Base-by-base conservation (phyloP, 1,140 invertebrate species). In the Ceratina calcarata region DNA sequence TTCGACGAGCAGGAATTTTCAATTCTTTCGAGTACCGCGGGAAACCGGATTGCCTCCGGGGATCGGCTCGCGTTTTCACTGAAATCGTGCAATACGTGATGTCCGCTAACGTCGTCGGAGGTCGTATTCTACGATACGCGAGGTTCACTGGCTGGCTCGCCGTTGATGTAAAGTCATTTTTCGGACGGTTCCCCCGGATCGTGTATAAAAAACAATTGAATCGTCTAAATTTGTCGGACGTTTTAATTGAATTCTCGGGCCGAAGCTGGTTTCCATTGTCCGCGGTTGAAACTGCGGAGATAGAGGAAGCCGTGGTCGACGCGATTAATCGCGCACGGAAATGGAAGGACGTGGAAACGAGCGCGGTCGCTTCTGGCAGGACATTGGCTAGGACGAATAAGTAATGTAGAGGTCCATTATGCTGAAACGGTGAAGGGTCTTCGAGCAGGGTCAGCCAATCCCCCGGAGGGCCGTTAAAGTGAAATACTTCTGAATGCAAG, bases 401-500 rank as follows among this genome's bases (percentile, higher is more conserved):
- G 92, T 93, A 93, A 92, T 92, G 91, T 90, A 90, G 89, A 92
- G 90, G 89, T 91, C 92, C 91, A 93, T 93, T 93, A 93, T 92
- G 91, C 89, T 88, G 90, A 92, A 92, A 91, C 84, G 91, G 89
- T 90, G 89, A 92, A 91, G 91, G 91, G 91, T 90, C 90, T 88
- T 51, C 67, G 72, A 82, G 82, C 89, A 84, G 91, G 92, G 91
- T 92, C 91, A 93, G 90, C 91, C 90, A 92, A 93, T 93, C 88
- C 92, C 90, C 91, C 71, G 83, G 91, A 92, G 92, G 87, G 91
- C 91, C 92, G 92, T 93, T 93, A 93, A 92, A 93, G 92, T 93
- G 92, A 93, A 93, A 93, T 93, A 93, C 92, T 92, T 87, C 88
- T 89, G 90, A 93, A 93, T 92, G 91, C 90, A 93, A 93, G 92